phyloP scores from a whole-genome alignment of 2,113 vertebrate genomes.

The Lasiurus cinereus region DNA sequence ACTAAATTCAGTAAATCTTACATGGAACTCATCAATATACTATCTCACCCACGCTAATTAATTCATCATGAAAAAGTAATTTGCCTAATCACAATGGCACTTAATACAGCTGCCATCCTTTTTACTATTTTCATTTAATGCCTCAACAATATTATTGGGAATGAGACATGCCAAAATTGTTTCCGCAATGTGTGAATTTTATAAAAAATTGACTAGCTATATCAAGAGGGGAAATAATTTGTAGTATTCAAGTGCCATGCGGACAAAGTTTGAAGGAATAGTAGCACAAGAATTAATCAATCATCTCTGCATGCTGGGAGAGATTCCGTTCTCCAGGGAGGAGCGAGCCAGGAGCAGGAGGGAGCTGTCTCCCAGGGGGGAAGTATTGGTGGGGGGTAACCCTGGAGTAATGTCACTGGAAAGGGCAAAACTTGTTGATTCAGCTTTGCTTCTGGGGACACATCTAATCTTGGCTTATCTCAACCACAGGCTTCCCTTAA shows the following conservation, averaged over 20 bases:
- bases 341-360: background rate
- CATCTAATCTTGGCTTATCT: constrained; percentile 40
- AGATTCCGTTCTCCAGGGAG: background rate
- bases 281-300: background rate
- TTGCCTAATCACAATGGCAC: background rate
- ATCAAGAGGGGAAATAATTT: constrained; percentile 35
- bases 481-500: background rate
- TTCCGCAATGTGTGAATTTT: constrained; percentile 19
- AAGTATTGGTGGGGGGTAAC: background rate
- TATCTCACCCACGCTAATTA: background rate
- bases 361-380: background rate
- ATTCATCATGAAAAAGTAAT: constrained; percentile 52
- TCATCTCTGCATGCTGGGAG: constrained; percentile 15
- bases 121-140: constrained; percentile 37
- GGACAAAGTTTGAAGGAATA: constrained; percentile 50
- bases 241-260: constrained; percentile 6
- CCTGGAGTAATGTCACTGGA: background rate
- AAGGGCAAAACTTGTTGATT: constrained; percentile 37
- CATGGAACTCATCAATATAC: constrained; percentile 3
- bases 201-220: constrained; percentile 10
- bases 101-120: constrained; percentile 20
- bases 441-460: constrained; percentile 37
- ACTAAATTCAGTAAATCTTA: constrained; percentile 41
- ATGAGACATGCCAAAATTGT: constrained; percentile 25
- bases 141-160: constrained; percentile 42